phyloP scores from a whole-genome alignment of 92 coral and sea anemone species.

The Phymanthus crucifer region DNA sequence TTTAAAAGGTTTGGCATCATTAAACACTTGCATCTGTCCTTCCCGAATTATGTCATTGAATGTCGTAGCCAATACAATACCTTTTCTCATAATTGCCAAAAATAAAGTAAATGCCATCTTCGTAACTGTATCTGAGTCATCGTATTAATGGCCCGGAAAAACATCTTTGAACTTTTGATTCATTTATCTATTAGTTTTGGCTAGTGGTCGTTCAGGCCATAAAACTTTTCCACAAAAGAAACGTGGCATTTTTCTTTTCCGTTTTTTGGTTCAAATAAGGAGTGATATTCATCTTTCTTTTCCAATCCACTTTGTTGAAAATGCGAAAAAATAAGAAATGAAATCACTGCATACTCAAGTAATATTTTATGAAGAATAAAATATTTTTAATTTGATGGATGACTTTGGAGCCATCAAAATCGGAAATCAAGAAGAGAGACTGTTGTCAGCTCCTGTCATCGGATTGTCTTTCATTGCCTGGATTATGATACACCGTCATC shows the following conservation, averaged over 20 bases:
- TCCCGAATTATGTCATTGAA: not conserved
- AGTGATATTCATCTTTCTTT: not conserved
- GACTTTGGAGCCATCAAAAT: not conserved
- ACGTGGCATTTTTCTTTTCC: not conserved
- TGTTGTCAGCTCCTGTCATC: constrained; percentile 9
- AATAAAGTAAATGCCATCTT: not conserved
- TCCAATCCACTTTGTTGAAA: not conserved
- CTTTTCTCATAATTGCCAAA: not conserved
- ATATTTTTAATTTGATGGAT: not conserved
- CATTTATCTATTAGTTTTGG: not conserved
- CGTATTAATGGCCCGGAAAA: not conserved
- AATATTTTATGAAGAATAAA: not conserved
- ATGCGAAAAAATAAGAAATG: not conserved
- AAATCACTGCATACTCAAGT: not conserved
- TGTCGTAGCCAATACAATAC: not conserved
- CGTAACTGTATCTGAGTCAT: not conserved
- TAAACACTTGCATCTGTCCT: not conserved
- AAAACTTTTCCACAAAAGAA: not conserved
- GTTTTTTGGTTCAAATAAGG: not conserved
- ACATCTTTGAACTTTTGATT: not conserved
- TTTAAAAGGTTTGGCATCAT: not conserved
- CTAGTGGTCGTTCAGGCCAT: not conserved
- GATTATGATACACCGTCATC: not conserved
- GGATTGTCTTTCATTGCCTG: not conserved
- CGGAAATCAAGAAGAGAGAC: not conserved